Percentiles rank a stretch among this genome's conserved stretches.
Conservation (phyloP, 2,888 invertebrate species). For the Melangyna quadrimaculata region DNA sequence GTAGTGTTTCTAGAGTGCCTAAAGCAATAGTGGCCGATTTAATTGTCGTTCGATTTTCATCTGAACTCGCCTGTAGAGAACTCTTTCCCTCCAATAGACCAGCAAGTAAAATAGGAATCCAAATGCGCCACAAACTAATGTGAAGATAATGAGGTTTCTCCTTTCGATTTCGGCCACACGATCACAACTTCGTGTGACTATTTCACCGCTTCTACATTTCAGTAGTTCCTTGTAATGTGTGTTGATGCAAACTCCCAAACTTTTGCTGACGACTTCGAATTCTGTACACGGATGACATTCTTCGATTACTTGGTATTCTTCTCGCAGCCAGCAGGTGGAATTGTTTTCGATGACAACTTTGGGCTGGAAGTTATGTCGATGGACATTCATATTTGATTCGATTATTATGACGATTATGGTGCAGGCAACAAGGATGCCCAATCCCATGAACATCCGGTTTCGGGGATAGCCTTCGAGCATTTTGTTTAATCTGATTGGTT, state of each 20-base stretch:
- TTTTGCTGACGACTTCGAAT: slow-evolving; percentile 91
- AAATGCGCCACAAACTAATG: slow-evolving; percentile 76
- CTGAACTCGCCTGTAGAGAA: slow-evolving; percentile 76
- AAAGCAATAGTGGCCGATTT: slow-evolving; percentile 76
- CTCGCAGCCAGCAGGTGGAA: slow-evolving; percentile 89
- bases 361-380: slow-evolving; percentile 25
- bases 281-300: slow-evolving; percentile 94
- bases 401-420: slow-evolving; percentile 91
- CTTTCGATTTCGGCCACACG: slow-evolving; percentile 92
- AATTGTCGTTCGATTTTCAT: slow-evolving; percentile 78
- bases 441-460: slow-evolving; percentile 90
- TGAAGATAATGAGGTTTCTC: slow-evolving; percentile 84
- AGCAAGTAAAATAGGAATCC: slow-evolving; percentile 77
- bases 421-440: slow-evolving; percentile 88
- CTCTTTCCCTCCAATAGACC: slow-evolving; percentile 77
- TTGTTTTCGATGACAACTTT: slow-evolving; percentile 89
- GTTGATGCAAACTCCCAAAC: slow-evolving; percentile 90
- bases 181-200: slow-evolving; percentile 92
- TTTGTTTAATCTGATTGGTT: neutral
- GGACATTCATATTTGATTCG: slow-evolving; percentile 84
- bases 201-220: slow-evolving; percentile 90
- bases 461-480: slow-evolving; percentile 94
- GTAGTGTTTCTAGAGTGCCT: neutral
- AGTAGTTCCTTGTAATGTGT: slow-evolving; percentile 92
- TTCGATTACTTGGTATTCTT: slow-evolving; percentile 86